Conservation (phyloP, 2,888 invertebrate species). For the Diarsia rubi region DNA sequence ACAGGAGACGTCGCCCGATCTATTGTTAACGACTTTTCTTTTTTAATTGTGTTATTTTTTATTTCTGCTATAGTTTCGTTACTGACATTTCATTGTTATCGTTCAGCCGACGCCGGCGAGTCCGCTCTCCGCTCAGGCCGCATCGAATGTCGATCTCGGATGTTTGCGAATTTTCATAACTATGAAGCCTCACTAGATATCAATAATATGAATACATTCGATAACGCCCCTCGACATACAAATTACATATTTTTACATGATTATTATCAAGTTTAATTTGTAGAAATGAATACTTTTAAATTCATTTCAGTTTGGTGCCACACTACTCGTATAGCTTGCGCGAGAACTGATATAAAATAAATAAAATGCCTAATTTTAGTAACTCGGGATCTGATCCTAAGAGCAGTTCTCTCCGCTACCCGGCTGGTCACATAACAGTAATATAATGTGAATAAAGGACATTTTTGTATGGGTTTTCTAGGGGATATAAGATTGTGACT, state of each 20-base stretch:
- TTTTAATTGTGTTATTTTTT: slow-evolving; percentile 77
- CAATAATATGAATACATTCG: slow-evolving; percentile 62
- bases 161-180: slow-evolving; percentile 56
- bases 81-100: slow-evolving; percentile 74
- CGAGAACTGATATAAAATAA: slow-evolving; percentile 38
- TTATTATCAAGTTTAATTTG: slow-evolving; percentile 61
- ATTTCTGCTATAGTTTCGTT: slow-evolving; percentile 78
- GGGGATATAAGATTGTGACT: slow-evolving; percentile 55
- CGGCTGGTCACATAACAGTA: slow-evolving; percentile 42
- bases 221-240: slow-evolving; percentile 54
- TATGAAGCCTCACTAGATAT: slow-evolving; percentile 62
- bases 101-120: slow-evolving; percentile 52
- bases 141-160: slow-evolving; percentile 61
- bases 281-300: slow-evolving; percentile 59
- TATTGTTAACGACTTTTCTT: slow-evolving; percentile 74
- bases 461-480: slow-evolving; percentile 70
- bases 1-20: slow-evolving; percentile 62
- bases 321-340: slow-evolving; percentile 30
- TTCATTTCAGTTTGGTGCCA: slow-evolving; percentile 56
- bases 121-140: slow-evolving; percentile 45
- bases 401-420: slow-evolving; percentile 33
- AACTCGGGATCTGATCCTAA: slow-evolving; percentile 35
- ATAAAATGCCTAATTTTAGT: slow-evolving; percentile 36
- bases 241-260: slow-evolving; percentile 60
- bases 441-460: slow-evolving; percentile 62